Evolutionary conservation across 2,113 vertebrate genomes (phyloP).

Genomic region (Jacana jacana): DNA sequence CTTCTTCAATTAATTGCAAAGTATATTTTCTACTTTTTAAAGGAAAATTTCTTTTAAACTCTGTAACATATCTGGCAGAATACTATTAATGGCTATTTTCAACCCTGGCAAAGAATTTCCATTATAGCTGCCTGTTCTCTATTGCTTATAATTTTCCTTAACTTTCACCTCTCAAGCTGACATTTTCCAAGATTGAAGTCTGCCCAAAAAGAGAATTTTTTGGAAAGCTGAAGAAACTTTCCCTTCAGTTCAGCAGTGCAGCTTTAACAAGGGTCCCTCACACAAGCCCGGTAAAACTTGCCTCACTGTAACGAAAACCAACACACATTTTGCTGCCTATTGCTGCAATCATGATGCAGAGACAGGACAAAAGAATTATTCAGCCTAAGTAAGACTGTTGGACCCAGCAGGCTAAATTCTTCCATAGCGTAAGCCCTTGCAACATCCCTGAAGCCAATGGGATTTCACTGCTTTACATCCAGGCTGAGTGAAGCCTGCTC

Average conservation of each 20-base stretch:
- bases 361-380: slow-evolving; percentile 25
- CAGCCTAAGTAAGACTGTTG: not conserved
- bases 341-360: not conserved
- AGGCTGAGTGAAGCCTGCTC: not conserved
- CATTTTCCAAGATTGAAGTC: not conserved
- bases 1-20: not conserved
- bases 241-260: not conserved
- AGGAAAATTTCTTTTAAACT: not conserved
- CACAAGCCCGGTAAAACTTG: not conserved
- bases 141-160: not conserved
- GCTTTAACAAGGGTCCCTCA: slow-evolving; percentile 8
- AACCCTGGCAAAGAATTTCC: not conserved
- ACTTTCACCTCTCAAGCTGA: not conserved
- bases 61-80: not conserved
- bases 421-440: not conserved
- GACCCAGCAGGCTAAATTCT: not conserved
- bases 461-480: not conserved
- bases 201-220: not conserved
- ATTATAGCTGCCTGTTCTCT: not conserved
- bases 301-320: not conserved
- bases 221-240: not conserved
- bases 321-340: not conserved
- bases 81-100: not conserved
- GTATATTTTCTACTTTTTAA: not conserved
- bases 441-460: fast-evolving